A percentile compares a stretch with the other conserved stretches of the same genome.
Evolutionary conservation across 1,140 invertebrate species (phyloP).

Genomic region (Eufriesea mexicana): DNA sequence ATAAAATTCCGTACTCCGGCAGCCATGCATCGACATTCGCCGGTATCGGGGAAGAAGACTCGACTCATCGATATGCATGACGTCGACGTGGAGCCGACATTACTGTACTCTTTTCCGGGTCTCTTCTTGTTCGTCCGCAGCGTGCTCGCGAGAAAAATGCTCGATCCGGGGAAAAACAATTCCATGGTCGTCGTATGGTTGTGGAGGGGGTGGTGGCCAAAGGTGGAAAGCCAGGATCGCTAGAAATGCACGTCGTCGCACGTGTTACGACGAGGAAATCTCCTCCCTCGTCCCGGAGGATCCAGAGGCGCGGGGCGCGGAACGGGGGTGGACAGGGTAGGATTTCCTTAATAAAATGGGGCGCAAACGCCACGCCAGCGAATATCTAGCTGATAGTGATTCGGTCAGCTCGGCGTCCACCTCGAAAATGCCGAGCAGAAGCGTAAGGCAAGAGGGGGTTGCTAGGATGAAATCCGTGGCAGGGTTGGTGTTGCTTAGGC

Average conservation of each 20-base stretch:
- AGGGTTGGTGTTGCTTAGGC: conserved; percentile 74
- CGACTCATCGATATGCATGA: conserved; percentile 46
- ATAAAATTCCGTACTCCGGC: neutral
- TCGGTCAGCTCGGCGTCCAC: conserved; percentile 76
- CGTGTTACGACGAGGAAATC: conserved; percentile 67
- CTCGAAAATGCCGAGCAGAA: conserved; percentile 66
- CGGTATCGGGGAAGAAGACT: neutral
- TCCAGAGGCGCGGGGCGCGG: conserved; percentile 15
- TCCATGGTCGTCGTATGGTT: conserved; percentile 15
- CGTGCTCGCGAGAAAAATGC: conserved; percentile 46
- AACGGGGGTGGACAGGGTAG: conserved; percentile 49
- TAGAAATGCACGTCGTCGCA: conserved; percentile 63
- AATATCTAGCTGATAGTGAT: conserved; percentile 79
- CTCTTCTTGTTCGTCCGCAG: neutral
- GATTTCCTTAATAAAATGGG: conserved; percentile 80
- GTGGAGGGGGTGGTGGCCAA: neutral
- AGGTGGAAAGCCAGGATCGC: conserved; percentile 41
- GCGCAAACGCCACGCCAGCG: conserved; percentile 79
- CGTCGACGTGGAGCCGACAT: conserved; percentile 23
- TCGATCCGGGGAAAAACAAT: conserved; percentile 57
- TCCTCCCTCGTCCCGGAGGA: conserved; percentile 40
- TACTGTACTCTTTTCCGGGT: too few relatives aligned
- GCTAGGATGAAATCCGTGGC: conserved; percentile 59
- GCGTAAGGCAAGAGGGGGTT: conserved; percentile 50
- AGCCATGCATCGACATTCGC: neutral